phyloP scores from a whole-genome alignment of 2,113 vertebrate genomes.

The Lethenteron reissneri region DNA sequence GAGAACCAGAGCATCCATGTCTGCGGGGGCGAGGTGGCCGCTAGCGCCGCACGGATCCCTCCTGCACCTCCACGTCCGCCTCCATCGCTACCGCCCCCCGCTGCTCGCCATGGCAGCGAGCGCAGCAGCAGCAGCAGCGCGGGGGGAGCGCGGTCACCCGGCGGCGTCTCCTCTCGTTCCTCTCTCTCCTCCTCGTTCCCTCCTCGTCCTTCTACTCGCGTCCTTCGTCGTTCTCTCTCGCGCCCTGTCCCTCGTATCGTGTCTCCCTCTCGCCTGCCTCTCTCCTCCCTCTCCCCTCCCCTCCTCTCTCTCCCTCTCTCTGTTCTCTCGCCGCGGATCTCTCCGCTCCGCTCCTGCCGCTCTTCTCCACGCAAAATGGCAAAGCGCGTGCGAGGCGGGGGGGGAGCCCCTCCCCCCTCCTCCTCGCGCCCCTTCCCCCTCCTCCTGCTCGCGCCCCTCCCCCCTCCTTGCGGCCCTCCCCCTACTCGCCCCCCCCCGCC shows the following conservation, averaged over 20 bases:
- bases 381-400: conserved; percentile 28
- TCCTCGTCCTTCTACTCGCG: neutral
- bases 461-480: conserved; percentile 37
- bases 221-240: neutral
- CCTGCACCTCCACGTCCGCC: conserved; percentile 1
- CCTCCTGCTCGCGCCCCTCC: conserved; percentile 39
- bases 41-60: too few relatives aligned
- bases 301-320: conserved; percentile 10
- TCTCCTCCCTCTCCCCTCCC: neutral
- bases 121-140: neutral
- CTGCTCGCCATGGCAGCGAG: neutral
- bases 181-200: neutral
- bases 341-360: conserved; percentile 22
- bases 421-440: conserved; percentile 37
- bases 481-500: conserved; percentile 27
- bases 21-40: too few relatives aligned
- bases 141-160: neutral
- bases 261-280: neutral
- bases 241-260: neutral
- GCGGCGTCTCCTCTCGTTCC: neutral
- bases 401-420: conserved; percentile 36
- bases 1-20: too few relatives aligned
- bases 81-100: conserved; percentile 4
- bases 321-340: conserved; percentile 20
- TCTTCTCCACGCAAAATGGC: conserved; percentile 26